Evolutionary conservation across 2,113 vertebrate species (phyloP).

Genomic region (Pachypanchax playfairii): DNA sequence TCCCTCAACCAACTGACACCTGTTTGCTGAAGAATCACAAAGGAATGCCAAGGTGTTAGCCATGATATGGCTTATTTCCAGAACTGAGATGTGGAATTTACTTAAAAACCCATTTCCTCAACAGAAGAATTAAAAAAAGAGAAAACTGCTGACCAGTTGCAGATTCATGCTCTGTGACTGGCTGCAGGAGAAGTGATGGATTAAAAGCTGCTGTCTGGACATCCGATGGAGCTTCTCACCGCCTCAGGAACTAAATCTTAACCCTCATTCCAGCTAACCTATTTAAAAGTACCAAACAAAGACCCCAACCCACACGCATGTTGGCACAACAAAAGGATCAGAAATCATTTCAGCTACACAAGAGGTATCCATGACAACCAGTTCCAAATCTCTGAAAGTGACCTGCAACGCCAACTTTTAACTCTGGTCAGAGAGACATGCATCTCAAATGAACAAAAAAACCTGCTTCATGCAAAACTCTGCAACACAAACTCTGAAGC

Average conservation of each 20-base stretch:
- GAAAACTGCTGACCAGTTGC: slow-evolving; percentile 37
- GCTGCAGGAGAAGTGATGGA: slow-evolving; percentile 32
- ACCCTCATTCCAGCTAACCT: slow-evolving; percentile 14
- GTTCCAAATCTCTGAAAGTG: slow-evolving; percentile 4
- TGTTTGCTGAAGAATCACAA: slow-evolving; percentile 55
- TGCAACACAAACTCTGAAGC: no score
- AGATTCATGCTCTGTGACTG: background rate
- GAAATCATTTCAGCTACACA: slow-evolving; percentile 21
- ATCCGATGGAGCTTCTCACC: background rate
- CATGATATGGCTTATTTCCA: slow-evolving; percentile 41
- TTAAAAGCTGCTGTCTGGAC: slow-evolving; percentile 31
- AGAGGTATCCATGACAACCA: slow-evolving; percentile 57
- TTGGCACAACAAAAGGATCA: slow-evolving; percentile 42
- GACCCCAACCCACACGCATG: background rate
- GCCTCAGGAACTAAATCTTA: slow-evolving; percentile 8
- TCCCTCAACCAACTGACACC: slow-evolving; percentile 61
- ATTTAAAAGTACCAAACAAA: slow-evolving; percentile 6
- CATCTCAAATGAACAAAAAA: background rate
- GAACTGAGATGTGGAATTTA: slow-evolving; percentile 40
- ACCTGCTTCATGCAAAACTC: slow-evolving; percentile 22
- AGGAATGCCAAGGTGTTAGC: slow-evolving; percentile 46
- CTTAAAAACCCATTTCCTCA: slow-evolving; percentile 36
- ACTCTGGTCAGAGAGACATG: background rate
- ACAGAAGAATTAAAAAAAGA: slow-evolving; percentile 2
- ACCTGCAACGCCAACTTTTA: slow-evolving; percentile 11